phyloP scores from a whole-genome alignment of 53 echinoderm and acorn worm species.

The Patiria pectinifera region DNA sequence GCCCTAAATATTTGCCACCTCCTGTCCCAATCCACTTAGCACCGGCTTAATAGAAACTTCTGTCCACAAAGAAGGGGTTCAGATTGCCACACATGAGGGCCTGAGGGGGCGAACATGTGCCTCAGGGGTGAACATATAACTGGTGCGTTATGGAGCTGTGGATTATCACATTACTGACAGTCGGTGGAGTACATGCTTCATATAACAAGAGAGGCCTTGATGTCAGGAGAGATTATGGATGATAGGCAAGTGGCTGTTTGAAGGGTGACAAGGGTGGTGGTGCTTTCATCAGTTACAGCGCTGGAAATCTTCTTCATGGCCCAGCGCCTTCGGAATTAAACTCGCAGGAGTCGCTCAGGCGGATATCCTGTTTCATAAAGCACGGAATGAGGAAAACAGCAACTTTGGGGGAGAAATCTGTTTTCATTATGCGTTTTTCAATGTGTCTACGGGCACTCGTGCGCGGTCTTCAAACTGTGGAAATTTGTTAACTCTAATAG shows the following conservation, averaged over 20 bases:
- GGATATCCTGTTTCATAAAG: not conserved
- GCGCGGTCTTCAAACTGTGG: too few relatives aligned
- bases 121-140: not conserved
- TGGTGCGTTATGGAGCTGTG: not conserved
- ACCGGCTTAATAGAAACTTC: not conserved
- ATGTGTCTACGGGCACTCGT: not conserved
- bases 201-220: conserved; percentile 3
- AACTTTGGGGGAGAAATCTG: not conserved
- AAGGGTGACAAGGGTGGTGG: not conserved
- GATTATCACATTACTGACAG: conserved; percentile 9
- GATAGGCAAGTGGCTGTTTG: conserved; percentile 26
- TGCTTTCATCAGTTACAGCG: not conserved
- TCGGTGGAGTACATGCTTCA: not conserved
- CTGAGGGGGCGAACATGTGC: not conserved
- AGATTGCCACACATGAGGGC: not conserved
- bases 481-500: too few relatives aligned
- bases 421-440: not conserved
- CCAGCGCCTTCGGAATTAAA: not conserved
- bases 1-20: conserved; percentile 12
- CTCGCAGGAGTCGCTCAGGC: not conserved
- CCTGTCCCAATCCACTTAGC: conserved; percentile 39
- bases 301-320: not conserved
- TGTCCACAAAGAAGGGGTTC: not conserved
- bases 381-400: not conserved
- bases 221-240: conserved; percentile 28